These are phyloP conservation scores for Acridotheres tristis DNA, from an alignment of 2,797 vertebrate species.

Conservation along the genomic window DNA sequence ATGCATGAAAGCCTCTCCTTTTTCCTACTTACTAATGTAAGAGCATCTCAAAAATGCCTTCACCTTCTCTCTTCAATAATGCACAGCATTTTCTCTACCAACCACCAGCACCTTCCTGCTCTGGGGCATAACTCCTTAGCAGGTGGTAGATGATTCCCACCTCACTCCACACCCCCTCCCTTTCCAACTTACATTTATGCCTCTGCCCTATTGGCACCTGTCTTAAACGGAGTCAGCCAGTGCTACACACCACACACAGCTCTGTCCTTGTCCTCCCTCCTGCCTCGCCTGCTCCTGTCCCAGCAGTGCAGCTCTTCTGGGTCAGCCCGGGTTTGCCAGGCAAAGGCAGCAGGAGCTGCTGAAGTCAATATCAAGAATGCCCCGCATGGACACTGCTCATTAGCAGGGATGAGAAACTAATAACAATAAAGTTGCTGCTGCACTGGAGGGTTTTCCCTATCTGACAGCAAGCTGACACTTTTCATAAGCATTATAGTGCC, in stretches of 20 bases:
- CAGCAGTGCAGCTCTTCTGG: neutral
- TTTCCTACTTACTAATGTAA: neutral
- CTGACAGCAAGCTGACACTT: slow-evolving; percentile 30
- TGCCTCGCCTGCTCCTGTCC: neutral
- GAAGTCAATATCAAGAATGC: neutral
- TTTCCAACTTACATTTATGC: neutral
- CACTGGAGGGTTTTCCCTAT: neutral
- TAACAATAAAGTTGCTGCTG: neutral
- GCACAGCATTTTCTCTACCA: neutral
- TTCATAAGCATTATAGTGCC: neutral
- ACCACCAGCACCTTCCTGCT: neutral
- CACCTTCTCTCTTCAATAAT: neutral
- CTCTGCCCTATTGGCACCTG: neutral
- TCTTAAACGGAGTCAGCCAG: neutral
- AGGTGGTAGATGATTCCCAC: neutral
- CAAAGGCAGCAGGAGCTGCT: neutral
- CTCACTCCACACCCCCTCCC: neutral
- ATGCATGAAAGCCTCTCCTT: slow-evolving; percentile 19
- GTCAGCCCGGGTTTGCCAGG: neutral
- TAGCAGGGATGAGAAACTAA: neutral
- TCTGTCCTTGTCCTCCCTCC: neutral
- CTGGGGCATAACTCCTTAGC: neutral
- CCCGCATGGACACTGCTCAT: neutral
- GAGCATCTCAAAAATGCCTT: neutral
- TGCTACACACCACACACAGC: accelerated